These are phyloP conservation scores for Nasonia oneida DNA, from an alignment of 2,888 invertebrate genomes.

Conservation along the genomic window DNA sequence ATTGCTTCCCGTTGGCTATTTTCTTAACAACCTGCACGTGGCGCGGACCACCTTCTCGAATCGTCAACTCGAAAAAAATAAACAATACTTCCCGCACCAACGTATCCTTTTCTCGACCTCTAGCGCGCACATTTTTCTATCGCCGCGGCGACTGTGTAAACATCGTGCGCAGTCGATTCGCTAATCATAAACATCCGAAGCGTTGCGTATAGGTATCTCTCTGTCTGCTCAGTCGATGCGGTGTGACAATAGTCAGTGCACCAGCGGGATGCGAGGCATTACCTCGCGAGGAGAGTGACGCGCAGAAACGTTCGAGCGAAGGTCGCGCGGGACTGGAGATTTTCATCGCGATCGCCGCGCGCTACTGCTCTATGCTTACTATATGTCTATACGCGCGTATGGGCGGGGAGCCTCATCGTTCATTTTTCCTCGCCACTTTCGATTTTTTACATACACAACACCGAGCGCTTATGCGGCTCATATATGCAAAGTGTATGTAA, in stretches of 20 bases:
- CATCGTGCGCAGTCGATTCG: not conserved
- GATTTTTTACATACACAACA: not conserved
- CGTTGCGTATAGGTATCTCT: not conserved
- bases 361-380: not conserved
- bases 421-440: not conserved
- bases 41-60: no score
- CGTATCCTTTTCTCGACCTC: not conserved
- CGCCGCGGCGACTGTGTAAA: not conserved
- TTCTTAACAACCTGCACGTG: not conserved
- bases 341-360: not conserved
- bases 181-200: not conserved
- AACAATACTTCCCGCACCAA: not conserved
- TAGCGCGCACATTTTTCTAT: not conserved
- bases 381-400: not conserved
- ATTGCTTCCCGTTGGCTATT: not conserved
- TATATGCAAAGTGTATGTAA: not conserved
- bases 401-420: not conserved
- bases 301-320: not conserved
- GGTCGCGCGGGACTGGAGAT: slow-evolving; percentile 19
- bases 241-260: not conserved
- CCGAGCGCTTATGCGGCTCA: not conserved
- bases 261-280: not conserved
- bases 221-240: not conserved
- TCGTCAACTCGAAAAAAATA: no score
- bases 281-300: not conserved